Evolutionary conservation across 2,797 vertebrate species (phyloP).

Genomic region (Adrianichthys oophorus): DNA sequence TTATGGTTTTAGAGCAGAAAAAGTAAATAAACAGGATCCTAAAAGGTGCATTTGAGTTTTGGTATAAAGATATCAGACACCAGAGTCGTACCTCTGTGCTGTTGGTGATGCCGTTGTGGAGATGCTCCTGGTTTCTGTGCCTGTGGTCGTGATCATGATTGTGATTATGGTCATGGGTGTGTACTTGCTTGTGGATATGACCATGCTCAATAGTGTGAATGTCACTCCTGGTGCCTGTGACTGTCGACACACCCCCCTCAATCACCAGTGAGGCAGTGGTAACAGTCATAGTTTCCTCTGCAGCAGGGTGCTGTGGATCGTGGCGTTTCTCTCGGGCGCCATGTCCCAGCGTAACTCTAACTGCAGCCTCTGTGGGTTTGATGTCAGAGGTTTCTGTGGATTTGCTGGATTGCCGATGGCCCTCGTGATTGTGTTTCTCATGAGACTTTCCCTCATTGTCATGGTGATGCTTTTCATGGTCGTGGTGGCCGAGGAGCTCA

Average conservation of each 20-base stretch:
- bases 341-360: conserved; percentile 5
- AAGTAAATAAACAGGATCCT: background rate
- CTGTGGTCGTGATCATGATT: conserved; percentile 4
- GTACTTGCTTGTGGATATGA: background rate
- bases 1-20: background rate
- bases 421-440: background rate
- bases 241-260: background rate
- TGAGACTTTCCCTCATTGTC: conserved; percentile 32
- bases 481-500: conserved; percentile 24
- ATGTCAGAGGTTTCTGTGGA: background rate
- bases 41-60: background rate
- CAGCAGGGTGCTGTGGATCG: background rate
- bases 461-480: conserved; percentile 18
- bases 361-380: background rate
- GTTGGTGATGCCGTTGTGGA: conserved; percentile 15
- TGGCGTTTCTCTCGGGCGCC: background rate
- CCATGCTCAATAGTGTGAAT: background rate
- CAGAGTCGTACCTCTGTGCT: conserved; percentile 47
- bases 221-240: background rate
- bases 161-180: conserved; percentile 8
- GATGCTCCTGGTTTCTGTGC: background rate
- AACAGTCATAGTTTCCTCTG: background rate
- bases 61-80: background rate
- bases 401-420: background rate
- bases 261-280: background rate